Percentiles rank a stretch among this genome's conserved stretches.
Evolutionary conservation across 30 jellyfish, hydroid and myxozoan species (phyloP).

Genomic region (Turritopsis rubra): DNA sequence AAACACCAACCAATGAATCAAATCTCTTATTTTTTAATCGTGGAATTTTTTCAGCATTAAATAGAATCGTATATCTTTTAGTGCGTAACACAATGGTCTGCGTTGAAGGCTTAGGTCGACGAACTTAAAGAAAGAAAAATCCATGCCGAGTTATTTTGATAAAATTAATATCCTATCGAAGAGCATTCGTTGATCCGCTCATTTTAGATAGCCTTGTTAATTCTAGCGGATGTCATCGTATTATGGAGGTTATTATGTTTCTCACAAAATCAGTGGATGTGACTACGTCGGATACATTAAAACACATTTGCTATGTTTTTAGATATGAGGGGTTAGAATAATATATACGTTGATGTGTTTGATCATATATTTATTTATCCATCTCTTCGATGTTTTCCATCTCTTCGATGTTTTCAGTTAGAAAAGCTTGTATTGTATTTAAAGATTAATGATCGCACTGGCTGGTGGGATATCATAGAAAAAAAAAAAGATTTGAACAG

Average conservation of each 20-base stretch:
- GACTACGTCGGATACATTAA: not conserved
- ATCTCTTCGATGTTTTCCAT: no score
- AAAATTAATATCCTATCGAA: not conserved
- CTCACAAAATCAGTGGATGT: not conserved
- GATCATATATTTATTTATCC: not conserved
- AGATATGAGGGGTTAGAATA: not conserved
- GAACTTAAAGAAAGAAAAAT: not conserved
- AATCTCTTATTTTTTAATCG: not conserved
- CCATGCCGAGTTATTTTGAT: not conserved
- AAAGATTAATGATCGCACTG: not conserved
- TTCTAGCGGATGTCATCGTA: not conserved
- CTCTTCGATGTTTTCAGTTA: no score
- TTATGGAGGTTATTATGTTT: not conserved
- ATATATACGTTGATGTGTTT: not conserved
- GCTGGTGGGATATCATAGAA: not conserved
- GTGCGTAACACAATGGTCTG: not conserved
- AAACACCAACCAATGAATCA: not conserved
- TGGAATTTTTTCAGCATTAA: not conserved
- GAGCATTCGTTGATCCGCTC: not conserved
- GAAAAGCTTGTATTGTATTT: not conserved
- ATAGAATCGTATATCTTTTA: not conserved
- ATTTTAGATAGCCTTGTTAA: not conserved
- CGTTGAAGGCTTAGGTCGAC: not conserved
- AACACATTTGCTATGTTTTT: not conserved
- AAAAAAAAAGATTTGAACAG: not conserved